Evolutionary conservation across 2,888 invertebrate species (phyloP), one percentile per base, ranked within the genome.

Genomic region (Tetrapedia diversipes): DNA sequence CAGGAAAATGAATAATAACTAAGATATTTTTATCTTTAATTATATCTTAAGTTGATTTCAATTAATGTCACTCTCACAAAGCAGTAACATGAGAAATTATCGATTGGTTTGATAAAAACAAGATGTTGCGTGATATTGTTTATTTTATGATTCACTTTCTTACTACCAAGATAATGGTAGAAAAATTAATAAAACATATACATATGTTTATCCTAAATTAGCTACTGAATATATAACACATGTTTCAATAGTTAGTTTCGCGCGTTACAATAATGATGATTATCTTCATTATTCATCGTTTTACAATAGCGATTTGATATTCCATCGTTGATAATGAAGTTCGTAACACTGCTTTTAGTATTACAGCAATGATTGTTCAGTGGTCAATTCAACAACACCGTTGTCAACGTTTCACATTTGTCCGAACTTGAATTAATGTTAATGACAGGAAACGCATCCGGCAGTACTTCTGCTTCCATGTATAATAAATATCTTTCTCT

Each of bases 381-480:
- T 10, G 19, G 27, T 1, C 29, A 45, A 47, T 54, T 60, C 43
- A 51, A 27, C 16, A 29, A 32, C 22, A 41, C n/a, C 24, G 27
- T 22, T 57, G 22, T 68, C 41, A 16, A 16, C 49, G 27, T 45
- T 29, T 19, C 37, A 16, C 57, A 47, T 57, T 49, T 69, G 47
- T 71, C 74, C 49, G 43, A 60, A 53, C 24, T 10, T 43, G 22
- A 76, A 77, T 67, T 49, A 73, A 73, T 65, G 56, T 41, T 59
- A 69, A 54, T 41, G 63, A 65, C 78, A 63, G 83, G 83, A 82
- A 83, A 69, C 72, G 47, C 69, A 65, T 80, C 82, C 82, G 82
- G 83, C 39, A 39, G 54, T 53, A 34, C n/a, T 11, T 77, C n/a
- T 54, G 54, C 76, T 66, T 54, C 53, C 43, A 29, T 19, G 41